Percentiles rank a stretch among this genome's conserved stretches.
Conservation (phyloP, 2,797 vertebrate species). For the Astyanax mexicanus region DNA sequence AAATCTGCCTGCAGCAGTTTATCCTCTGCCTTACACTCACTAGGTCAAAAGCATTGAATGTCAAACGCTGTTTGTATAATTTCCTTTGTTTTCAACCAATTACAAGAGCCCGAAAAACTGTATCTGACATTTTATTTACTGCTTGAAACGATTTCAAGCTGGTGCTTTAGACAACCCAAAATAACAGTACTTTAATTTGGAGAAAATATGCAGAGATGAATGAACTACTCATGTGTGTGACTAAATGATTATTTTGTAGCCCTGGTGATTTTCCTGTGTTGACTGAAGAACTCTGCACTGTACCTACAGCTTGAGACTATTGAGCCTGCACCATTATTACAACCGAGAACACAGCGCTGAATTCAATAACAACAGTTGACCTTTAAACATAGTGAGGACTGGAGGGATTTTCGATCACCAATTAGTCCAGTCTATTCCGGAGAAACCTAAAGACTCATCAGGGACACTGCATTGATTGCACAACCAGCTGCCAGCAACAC, state of each 20-base stretch:
- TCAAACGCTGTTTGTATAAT: not conserved
- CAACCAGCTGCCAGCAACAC: slow-evolving; percentile 42
- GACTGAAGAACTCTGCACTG: not conserved
- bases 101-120: not conserved
- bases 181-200: not conserved
- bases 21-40: too few species aligned
- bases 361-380: slow-evolving; percentile 61
- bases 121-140: not conserved
- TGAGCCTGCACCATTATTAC: slow-evolving; percentile 46
- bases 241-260: slow-evolving; percentile 3
- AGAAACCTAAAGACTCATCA: slow-evolving; percentile 51
- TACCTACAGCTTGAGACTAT: slow-evolving; percentile 22
- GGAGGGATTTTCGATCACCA: slow-evolving; percentile 63
- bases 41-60: not conserved
- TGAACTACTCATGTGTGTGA: not conserved
- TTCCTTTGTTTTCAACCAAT: not conserved
- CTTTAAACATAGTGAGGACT: slow-evolving; percentile 60
- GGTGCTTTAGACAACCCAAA: not conserved
- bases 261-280: slow-evolving; percentile 56
- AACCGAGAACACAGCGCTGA: slow-evolving; percentile 50
- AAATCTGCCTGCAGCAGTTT: too few species aligned
- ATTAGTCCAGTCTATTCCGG: slow-evolving; percentile 60
- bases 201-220: not conserved
- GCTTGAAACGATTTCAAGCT: not conserved
- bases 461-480: slow-evolving; percentile 51